These are phyloP conservation scores for Cantharis flavilabris DNA, from an alignment of 2,888 invertebrate species.

Conservation along the genomic window DNA sequence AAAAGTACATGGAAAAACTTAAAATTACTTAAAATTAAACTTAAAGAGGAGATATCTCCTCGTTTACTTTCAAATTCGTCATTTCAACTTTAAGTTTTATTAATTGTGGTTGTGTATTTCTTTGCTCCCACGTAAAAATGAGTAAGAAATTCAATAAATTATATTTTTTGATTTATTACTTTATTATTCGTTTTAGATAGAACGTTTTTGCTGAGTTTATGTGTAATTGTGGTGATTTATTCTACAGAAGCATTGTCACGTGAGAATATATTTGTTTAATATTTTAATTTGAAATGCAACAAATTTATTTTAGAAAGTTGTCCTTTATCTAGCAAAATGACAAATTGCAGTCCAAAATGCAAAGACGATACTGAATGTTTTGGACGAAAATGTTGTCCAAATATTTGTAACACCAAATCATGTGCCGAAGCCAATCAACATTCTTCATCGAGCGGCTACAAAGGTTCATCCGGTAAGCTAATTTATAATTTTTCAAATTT, in stretches of 20 bases:
- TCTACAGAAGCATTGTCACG: slow-evolving; percentile 3
- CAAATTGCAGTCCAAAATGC: slow-evolving; percentile 71
- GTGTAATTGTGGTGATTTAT: neutral
- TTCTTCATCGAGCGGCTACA: slow-evolving; percentile 49
- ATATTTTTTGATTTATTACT: neutral
- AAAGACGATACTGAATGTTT: slow-evolving; percentile 68
- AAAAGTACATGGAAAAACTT: neutral
- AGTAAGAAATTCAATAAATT: neutral
- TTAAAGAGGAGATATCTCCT: neutral
- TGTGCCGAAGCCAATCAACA: slow-evolving; percentile 57
- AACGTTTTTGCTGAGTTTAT: neutral
- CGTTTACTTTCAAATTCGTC: neutral
- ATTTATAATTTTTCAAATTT: slow-evolving; percentile 1
- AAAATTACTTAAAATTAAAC: neutral
- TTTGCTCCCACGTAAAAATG: neutral
- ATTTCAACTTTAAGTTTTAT: neutral
- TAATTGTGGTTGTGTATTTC: neutral
- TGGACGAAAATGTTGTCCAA: slow-evolving; percentile 69
- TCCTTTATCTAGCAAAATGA: slow-evolving; percentile 67
- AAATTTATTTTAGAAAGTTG: slow-evolving; percentile 54
- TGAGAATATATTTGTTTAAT: neutral
- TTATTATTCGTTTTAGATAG: neutral
- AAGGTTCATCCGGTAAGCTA: slow-evolving; percentile 47
- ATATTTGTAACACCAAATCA: slow-evolving; percentile 71
- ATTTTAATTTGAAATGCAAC: neutral